Evolutionary conservation across 37 sponge, comb jelly and placozoan genomes (phyloP).

Genomic region (Amphimedon queenslandica): DNA sequence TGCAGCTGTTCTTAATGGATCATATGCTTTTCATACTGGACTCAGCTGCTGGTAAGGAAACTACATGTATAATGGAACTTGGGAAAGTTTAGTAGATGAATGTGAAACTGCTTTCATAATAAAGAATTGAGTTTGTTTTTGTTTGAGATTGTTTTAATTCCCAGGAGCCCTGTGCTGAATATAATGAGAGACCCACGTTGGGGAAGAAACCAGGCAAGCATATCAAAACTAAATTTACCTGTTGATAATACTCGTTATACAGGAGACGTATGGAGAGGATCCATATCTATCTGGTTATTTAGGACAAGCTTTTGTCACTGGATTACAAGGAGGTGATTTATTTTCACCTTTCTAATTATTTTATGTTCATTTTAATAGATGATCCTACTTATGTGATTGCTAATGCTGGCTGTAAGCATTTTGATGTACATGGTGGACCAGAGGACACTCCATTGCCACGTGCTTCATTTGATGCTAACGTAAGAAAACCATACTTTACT

Average conservation of each 20-base stretch:
- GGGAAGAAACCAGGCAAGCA: slow-evolving; percentile 66
- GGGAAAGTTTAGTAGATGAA: too few relatives aligned
- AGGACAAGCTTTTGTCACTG: slow-evolving; percentile 47
- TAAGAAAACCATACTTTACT: background rate
- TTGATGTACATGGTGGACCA: slow-evolving; percentile 63
- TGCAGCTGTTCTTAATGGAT: slow-evolving; percentile 5
- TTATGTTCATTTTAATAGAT: slow-evolving; percentile 15
- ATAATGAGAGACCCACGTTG: slow-evolving; percentile 61
- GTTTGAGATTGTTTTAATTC: background rate
- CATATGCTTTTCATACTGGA: slow-evolving; percentile 60
- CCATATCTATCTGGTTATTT: slow-evolving; percentile 46
- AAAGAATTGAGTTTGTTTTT: too few relatives aligned
- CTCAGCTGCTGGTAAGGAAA: slow-evolving; percentile 31
- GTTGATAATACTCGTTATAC: background rate
- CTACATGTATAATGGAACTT: background rate
- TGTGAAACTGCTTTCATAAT: too few relatives aligned
- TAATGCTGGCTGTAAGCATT: slow-evolving; percentile 63
- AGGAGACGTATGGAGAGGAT: slow-evolving; percentile 73
- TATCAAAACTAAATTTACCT: background rate
- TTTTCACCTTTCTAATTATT: too few relatives aligned
- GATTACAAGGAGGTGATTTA: slow-evolving; percentile 53
- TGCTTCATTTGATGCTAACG: slow-evolving; percentile 41
- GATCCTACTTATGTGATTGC: slow-evolving; percentile 41
- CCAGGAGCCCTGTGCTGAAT: slow-evolving; percentile 56
- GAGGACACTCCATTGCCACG: slow-evolving; percentile 53